Conservation (phyloP, 1,140 invertebrate genomes). For the Mycetomoellerius zeteki region DNA sequence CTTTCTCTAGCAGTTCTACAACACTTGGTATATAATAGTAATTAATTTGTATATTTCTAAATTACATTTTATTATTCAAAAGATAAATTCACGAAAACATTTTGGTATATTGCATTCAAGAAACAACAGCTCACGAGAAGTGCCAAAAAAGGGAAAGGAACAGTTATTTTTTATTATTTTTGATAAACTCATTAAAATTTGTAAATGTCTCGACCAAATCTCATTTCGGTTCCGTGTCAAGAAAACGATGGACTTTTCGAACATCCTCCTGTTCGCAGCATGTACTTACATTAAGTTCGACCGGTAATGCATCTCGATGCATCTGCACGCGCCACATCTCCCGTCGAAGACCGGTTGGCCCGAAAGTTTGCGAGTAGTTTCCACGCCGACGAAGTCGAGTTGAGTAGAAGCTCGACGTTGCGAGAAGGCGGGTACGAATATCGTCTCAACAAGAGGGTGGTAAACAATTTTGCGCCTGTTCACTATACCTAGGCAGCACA, state of each 20-base stretch:
- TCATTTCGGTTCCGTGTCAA: constrained; percentile 12
- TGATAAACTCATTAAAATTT: constrained; percentile 44
- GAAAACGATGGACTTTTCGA: not conserved
- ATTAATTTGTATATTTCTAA: not conserved
- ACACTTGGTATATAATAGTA: not conserved
- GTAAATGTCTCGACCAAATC: constrained; percentile 45
- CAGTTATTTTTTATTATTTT: not conserved
- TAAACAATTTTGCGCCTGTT: constrained; percentile 56
- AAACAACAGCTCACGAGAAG: not conserved
- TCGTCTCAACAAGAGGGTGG: constrained; percentile 37
- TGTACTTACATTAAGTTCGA: constrained; percentile 64
- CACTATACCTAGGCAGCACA: constrained; percentile 3
- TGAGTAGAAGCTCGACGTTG: constrained; percentile 13
- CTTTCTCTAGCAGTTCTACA: not conserved
- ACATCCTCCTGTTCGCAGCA: constrained; percentile 4
- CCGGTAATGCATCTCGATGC: constrained; percentile 62
- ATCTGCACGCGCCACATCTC: constrained; percentile 52
- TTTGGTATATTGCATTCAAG: not conserved
- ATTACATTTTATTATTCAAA: not conserved
- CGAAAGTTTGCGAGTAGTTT: constrained; percentile 64
- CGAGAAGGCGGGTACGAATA: not conserved
- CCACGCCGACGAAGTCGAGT: constrained; percentile 33
- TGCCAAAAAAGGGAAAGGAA: not conserved
- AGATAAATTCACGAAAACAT: not conserved
- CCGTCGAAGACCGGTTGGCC: constrained; percentile 53